Conservation (phyloP, 2,113 vertebrate species). For the Lipotes vexillifer region DNA sequence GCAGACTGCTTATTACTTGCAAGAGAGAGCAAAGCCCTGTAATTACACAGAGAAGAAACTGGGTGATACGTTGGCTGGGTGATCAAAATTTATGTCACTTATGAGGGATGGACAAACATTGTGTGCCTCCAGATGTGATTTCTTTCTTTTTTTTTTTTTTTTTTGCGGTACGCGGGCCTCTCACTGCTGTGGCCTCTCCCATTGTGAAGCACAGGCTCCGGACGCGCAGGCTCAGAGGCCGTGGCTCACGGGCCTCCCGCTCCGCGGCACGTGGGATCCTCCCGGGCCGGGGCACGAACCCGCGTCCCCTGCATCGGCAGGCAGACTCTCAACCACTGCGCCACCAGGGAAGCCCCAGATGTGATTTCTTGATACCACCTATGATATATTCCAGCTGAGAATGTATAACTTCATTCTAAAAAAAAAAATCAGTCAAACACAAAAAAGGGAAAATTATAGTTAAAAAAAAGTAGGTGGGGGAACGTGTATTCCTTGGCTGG, state of each 20-base stretch:
- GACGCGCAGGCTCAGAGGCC: too few relatives aligned
- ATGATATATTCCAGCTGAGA: background rate
- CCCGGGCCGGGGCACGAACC: too few relatives aligned
- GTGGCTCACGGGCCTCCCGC: too few relatives aligned
- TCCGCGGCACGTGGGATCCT: too few relatives aligned
- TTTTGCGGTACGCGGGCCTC: too few relatives aligned
- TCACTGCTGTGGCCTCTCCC: too few relatives aligned
- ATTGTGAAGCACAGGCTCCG: too few relatives aligned
- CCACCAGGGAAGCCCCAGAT: background rate
- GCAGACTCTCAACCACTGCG: too few relatives aligned
- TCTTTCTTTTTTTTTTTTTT: too few relatives aligned
- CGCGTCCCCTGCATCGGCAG: too few relatives aligned
- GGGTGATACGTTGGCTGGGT: background rate
- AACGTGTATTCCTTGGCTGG: background rate
- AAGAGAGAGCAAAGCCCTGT: background rate
- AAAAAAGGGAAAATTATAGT: background rate
- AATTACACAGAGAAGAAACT: background rate
- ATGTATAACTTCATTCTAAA: background rate
- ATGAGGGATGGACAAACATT: background rate
- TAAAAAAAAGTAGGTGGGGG: accelerated
- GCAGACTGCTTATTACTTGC: background rate
- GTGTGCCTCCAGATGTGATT: background rate
- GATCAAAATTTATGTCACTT: background rate
- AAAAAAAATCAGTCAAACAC: background rate
- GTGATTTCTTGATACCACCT: background rate